A percentile compares a stretch with the other conserved stretches of the same genome.
Evolutionary conservation across 2,113 vertebrate genomes (phyloP).

Genomic region (Laticauda laticaudata): DNA sequence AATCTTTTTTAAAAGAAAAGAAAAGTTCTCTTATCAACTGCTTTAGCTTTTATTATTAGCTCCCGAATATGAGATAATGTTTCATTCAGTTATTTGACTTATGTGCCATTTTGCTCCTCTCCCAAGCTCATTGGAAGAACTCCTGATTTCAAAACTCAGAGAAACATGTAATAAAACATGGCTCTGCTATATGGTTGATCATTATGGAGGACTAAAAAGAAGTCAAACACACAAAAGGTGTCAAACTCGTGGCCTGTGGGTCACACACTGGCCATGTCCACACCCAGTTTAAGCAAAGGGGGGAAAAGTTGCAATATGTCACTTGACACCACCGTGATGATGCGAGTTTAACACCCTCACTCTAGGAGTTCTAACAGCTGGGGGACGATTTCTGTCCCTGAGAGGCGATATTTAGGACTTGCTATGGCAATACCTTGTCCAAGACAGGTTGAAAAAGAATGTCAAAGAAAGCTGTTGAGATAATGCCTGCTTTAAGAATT

Average conservation of each 20-base stretch:
- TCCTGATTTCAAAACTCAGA: background rate
- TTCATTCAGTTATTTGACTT: background rate
- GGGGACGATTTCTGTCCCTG: background rate
- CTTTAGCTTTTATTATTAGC: background rate
- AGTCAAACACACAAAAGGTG: too few species aligned
- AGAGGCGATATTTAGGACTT: background rate
- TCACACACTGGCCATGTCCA: too few species aligned
- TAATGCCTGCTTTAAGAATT: background rate
- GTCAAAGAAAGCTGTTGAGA: background rate
- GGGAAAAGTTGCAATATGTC: too few species aligned
- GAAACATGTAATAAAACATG: background rate
- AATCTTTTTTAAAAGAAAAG: background rate
- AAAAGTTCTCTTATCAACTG: background rate
- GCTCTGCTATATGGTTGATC: background rate
- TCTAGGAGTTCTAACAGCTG: background rate
- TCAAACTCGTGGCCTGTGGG: too few species aligned
- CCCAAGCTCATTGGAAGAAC: background rate
- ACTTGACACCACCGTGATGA: too few species aligned
- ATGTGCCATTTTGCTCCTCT: background rate
- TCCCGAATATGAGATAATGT: background rate
- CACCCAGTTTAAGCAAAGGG: too few species aligned
- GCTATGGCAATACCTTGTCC: background rate
- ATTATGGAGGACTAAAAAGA: background rate
- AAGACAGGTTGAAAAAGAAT: background rate
- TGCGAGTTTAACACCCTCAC: too few species aligned